Conservation (phyloP, 2,888 invertebrate species). For the Andrena haemorrhoa region DNA sequence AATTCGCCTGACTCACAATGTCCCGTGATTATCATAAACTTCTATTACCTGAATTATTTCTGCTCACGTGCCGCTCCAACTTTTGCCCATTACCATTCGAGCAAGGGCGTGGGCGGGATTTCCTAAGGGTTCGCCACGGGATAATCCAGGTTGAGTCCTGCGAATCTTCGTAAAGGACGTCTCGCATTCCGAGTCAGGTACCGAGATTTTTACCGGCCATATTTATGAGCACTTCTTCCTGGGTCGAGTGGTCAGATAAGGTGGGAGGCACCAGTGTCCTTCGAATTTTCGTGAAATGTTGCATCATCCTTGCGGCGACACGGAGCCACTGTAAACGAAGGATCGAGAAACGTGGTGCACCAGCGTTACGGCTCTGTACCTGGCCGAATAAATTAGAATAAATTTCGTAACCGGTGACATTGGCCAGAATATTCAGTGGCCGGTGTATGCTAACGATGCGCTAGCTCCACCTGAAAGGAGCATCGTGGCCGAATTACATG, state of each 20-base stretch:
- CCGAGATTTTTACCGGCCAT: constrained; percentile 33
- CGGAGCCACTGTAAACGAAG: background rate
- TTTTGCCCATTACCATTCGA: background rate
- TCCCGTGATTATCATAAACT: background rate
- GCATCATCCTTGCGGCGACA: constrained; percentile 2
- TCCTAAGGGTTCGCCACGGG: constrained; percentile 9
- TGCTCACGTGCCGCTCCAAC: background rate
- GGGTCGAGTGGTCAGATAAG: background rate
- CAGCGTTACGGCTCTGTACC: constrained; percentile 12
- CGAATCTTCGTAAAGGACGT: background rate
- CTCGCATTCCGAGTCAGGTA: constrained; percentile 30
- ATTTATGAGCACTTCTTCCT: constrained; percentile 25
- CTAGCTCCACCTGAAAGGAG: constrained; percentile 36
- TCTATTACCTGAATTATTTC: background rate
- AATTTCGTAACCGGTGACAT: constrained; percentile 44
- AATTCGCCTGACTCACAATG: background rate
- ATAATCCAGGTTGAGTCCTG: constrained; percentile 35
- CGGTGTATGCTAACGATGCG: constrained; percentile 42
- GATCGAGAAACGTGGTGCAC: background rate
- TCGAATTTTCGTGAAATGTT: constrained; percentile 22
- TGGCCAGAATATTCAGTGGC: constrained; percentile 38
- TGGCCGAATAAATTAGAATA: constrained; percentile 59
- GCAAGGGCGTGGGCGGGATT: constrained; percentile 16
- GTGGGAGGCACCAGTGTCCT: background rate
- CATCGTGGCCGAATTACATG: constrained; percentile 21